Percentiles rank a stretch among this genome's conserved stretches.
Evolutionary conservation across 2,113 vertebrate species (phyloP).

Genomic region (Mirounga angustirostris): DNA sequence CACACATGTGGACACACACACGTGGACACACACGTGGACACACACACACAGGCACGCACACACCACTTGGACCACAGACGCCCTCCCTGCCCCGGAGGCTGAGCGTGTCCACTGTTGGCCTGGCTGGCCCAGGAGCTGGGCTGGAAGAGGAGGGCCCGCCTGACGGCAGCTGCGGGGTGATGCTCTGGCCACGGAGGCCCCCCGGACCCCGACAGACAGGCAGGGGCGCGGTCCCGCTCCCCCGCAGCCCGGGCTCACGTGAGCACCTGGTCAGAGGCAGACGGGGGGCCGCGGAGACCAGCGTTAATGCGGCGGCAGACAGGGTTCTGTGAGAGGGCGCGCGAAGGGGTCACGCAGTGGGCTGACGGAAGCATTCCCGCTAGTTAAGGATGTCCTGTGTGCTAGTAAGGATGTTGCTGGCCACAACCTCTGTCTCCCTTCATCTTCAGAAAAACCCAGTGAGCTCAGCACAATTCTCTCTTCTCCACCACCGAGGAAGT

Average conservation of each 20-base stretch:
- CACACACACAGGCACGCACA: accelerated
- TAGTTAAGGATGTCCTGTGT: accelerated
- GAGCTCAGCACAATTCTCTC: accelerated
- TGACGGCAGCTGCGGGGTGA: accelerated
- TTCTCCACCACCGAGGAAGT: accelerated
- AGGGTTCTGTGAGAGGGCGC: neutral
- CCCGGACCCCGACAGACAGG: accelerated
- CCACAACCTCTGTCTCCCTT: neutral
- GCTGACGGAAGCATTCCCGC: neutral
- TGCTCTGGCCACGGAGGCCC: neutral
- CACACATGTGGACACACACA: accelerated
- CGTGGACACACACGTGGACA: accelerated
- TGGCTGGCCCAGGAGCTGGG: neutral
- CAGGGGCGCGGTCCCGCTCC: accelerated
- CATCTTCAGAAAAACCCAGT: neutral
- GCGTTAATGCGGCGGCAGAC: neutral
- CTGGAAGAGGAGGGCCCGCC: neutral
- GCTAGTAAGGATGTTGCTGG: neutral
- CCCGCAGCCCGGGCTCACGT: neutral
- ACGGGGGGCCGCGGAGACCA: accelerated
- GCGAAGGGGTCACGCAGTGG: too few species aligned
- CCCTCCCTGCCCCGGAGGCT: neutral
- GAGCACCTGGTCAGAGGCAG: neutral
- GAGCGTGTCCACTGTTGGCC: neutral
- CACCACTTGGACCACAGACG: accelerated